Evolutionary conservation across 2,888 invertebrate species (phyloP).

Genomic region (Ophioninae sp.): DNA sequence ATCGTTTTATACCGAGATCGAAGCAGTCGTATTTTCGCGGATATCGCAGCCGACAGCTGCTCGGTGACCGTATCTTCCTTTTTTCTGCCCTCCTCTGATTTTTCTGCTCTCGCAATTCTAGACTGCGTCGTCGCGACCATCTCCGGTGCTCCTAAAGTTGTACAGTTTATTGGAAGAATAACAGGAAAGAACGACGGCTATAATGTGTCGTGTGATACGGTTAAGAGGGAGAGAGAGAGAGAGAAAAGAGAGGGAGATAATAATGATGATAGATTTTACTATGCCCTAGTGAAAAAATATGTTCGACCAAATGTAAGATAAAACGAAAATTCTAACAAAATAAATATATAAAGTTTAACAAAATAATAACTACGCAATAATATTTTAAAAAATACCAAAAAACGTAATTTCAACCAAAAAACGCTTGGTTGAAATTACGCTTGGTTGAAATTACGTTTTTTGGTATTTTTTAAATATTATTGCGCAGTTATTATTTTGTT

Average conservation of each 20-base stretch:
- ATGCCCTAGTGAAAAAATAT: no score
- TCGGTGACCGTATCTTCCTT: slow-evolving; percentile 16
- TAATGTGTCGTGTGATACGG: slow-evolving; percentile 25
- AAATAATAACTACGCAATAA: neutral
- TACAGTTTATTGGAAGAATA: slow-evolving; percentile 72
- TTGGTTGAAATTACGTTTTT: no score
- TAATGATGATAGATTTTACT: no score
- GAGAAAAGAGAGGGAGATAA: neutral
- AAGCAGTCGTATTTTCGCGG: slow-evolving; percentile 50
- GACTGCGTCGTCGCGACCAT: slow-evolving; percentile 44
- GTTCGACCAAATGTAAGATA: no score
- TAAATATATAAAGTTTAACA: no score
- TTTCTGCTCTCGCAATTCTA: slow-evolving; percentile 68
- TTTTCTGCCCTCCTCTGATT: slow-evolving; percentile 68
- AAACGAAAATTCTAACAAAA: no score
- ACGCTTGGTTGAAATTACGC: no score
- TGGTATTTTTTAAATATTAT: no score
- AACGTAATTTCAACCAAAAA: no score
- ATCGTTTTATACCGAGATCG: slow-evolving; percentile 29
- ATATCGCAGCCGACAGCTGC: slow-evolving; percentile 35
- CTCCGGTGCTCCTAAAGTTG: slow-evolving; percentile 66
- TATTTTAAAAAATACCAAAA: neutral
- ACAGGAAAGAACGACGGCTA: slow-evolving; percentile 53
- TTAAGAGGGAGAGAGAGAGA: slow-evolving; percentile 14
- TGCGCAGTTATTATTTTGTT: no score